A percentile compares a stretch with the other conserved stretches of the same genome.
These are phyloP conservation scores for Drosophila sucinea DNA, from an alignment of 1,140 invertebrate genomes.

Conservation along the genomic window DNA sequence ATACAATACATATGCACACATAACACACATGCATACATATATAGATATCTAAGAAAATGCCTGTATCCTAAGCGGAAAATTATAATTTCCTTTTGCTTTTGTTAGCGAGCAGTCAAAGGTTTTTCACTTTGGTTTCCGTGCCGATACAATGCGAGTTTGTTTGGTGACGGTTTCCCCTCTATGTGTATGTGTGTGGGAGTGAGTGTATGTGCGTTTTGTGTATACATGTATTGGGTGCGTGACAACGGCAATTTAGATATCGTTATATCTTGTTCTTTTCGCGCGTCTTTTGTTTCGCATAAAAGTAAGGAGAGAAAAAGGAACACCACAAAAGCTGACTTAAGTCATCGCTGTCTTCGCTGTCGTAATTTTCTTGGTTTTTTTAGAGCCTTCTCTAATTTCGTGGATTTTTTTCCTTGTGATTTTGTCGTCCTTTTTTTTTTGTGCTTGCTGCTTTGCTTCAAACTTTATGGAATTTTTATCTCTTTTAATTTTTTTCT, in stretches of 20 bases:
- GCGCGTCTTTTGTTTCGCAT: constrained; percentile 66
- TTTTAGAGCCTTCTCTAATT: constrained; percentile 35
- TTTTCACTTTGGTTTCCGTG: constrained; percentile 65
- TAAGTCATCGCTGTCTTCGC: constrained; percentile 51
- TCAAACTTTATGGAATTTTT: constrained; percentile 53
- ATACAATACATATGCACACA: not conserved
- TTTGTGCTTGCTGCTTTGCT: constrained; percentile 21
- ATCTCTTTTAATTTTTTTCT: constrained; percentile 62
- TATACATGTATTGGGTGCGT: constrained; percentile 56
- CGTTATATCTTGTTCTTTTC: constrained; percentile 67
- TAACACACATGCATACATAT: constrained; percentile 13
- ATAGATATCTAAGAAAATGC: constrained; percentile 24
- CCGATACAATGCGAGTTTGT: constrained; percentile 40
- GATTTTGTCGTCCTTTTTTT: constrained; percentile 31
- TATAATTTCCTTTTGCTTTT: constrained; percentile 72
- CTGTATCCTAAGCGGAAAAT: constrained; percentile 68
- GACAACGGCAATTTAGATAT: constrained; percentile 68
- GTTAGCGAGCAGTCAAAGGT: constrained; percentile 65
- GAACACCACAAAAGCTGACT: constrained; percentile 51
- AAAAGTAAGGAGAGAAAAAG: constrained; percentile 1
- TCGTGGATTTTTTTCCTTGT: constrained; percentile 45
- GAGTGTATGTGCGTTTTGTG: constrained; percentile 6
- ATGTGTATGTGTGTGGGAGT: constrained; percentile 14
- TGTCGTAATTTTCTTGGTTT: constrained; percentile 14
- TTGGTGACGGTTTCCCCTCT: constrained; percentile 19